Evolutionary conservation across 2,113 vertebrate genomes (phyloP), one percentile per base, ranked within the genome.

Genomic region (Dinomys branickii): DNA sequence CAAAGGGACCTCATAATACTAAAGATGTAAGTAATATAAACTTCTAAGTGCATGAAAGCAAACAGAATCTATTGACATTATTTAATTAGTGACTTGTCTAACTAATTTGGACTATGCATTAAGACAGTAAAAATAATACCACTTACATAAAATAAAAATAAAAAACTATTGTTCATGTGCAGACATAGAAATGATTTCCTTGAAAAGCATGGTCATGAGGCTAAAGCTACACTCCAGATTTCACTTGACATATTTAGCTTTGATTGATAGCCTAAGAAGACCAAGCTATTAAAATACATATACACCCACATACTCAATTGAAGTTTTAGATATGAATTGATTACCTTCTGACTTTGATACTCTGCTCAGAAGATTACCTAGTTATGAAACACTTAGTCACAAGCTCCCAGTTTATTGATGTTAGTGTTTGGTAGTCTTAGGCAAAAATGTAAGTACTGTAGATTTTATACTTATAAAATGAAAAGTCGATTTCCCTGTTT

Each of bases 71-170:
- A 80, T 38, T 19, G 4, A 16, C 86, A 90, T 85, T 56, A 86
- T 85, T 89, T 81, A 89, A 52, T 59, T 88, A 30, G 20, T 90
- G n/a, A 10, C 30, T 83, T 95, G 83, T n/a, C n/a, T 83, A 92
- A 56, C 16, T 71, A 44, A 12, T 38, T 94, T 89, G 52, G 17
- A 85, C 83, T 94, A 71, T 78, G 4, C 44, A 71, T 80, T 61
- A 54, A 85, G n/a, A 82, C 8, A 67, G 44, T 77, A 65, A n/a
- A 90, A 95, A 94, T n/a, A 67, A 59, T 50, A 33, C 26, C 54
- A 73, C 1, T 50, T 84, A 17, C 83, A 33, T 84, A 84, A 85
- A 94, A 94, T 88, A 78, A 80, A 94, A 91, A 93, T 41, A 69
- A 93, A 38, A 13, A 24, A 47, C 33, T 65, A 69, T 83, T 47